Evolutionary conservation across 2,113 vertebrate genomes (phyloP).

Genomic region (Archilochus colubris): DNA sequence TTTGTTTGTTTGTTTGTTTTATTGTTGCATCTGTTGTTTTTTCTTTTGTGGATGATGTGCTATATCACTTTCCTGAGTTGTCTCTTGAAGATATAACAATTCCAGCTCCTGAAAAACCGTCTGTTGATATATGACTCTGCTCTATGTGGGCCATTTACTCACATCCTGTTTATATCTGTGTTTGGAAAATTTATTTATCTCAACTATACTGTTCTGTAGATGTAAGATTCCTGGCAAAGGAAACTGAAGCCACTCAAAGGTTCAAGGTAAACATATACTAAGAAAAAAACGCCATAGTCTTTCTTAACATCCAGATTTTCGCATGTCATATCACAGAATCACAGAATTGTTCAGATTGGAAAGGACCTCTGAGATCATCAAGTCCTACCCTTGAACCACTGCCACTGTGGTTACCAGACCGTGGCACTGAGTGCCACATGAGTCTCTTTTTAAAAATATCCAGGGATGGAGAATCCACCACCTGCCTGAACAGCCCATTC

Average conservation of each 20-base stretch:
- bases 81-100: background rate
- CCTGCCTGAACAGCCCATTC: too few relatives aligned
- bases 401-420: too few relatives aligned
- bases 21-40: background rate
- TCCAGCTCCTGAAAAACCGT: background rate
- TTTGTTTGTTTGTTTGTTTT: background rate
- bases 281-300: background rate
- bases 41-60: background rate
- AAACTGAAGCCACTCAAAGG: background rate
- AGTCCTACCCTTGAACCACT: too few relatives aligned
- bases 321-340: background rate
- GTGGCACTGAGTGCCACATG: too few relatives aligned
- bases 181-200: background rate
- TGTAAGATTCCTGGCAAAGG: background rate
- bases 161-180: accelerated
- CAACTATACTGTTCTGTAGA: background rate
- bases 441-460: too few relatives aligned
- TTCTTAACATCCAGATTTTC: background rate
- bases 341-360: too few relatives aligned
- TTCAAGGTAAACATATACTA: background rate
- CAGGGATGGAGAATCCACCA: too few relatives aligned
- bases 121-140: background rate
- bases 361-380: too few relatives aligned
- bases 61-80: background rate
- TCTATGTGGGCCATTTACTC: background rate